phyloP scores from a whole-genome alignment of 2,888 invertebrate species.

The Drosophila ezoana region DNA sequence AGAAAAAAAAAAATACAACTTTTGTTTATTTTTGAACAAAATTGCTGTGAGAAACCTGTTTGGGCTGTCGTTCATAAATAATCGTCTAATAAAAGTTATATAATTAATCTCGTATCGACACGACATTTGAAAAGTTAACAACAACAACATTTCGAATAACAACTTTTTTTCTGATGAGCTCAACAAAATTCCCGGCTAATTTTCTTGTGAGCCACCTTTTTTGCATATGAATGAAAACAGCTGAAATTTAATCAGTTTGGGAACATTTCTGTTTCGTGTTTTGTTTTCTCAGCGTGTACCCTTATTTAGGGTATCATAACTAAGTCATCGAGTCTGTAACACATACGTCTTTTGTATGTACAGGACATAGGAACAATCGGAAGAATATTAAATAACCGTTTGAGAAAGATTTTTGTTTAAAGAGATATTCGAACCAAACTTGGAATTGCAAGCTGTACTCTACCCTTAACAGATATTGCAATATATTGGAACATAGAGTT shows the following conservation, averaged over 20 bases:
- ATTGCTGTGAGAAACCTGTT: slow-evolving; percentile 48
- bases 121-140: slow-evolving; percentile 23
- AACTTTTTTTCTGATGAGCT: slow-evolving; percentile 49
- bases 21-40: slow-evolving; percentile 20
- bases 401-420: too few species aligned
- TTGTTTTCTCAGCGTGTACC: neutral
- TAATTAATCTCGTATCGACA: slow-evolving; percentile 40
- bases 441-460: too few species aligned
- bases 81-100: slow-evolving; percentile 34
- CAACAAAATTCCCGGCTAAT: slow-evolving; percentile 45
- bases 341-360: neutral
- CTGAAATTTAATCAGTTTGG: slow-evolving; percentile 69
- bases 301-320: neutral
- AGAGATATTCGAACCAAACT: too few species aligned
- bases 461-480: too few species aligned
- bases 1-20: neutral
- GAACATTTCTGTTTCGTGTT: slow-evolving; percentile 25
- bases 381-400: too few species aligned
- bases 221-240: slow-evolving; percentile 76
- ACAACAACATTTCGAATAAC: slow-evolving; percentile 4
- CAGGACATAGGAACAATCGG: too few species aligned
- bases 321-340: neutral
- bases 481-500: too few species aligned
- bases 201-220: slow-evolving; percentile 30
- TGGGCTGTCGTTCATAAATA: slow-evolving; percentile 20